These are phyloP conservation scores for Agapornis canus DNA, from an alignment of 2,797 vertebrate species.

Conservation along the genomic window DNA sequence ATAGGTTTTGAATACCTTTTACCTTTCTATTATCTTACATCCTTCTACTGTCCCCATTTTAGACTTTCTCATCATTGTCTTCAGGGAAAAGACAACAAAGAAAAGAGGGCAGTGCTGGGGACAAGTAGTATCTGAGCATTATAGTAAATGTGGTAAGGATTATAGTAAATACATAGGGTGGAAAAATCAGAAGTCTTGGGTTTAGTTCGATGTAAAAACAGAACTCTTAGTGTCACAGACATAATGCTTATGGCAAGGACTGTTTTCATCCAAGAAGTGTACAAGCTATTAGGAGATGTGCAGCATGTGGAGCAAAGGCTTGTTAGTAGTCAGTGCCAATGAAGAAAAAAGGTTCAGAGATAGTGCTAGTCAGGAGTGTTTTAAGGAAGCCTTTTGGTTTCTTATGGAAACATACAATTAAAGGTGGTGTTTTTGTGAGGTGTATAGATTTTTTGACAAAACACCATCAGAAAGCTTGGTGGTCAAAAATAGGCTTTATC, in stretches of 20 bases:
- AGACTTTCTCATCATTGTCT: neutral
- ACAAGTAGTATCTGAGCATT: neutral
- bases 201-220: neutral
- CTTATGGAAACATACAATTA: neutral
- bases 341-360: neutral
- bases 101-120: neutral
- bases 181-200: neutral
- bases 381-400: neutral
- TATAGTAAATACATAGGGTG: neutral
- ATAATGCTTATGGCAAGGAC: accelerated
- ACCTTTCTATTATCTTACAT: neutral
- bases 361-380: neutral
- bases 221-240: neutral
- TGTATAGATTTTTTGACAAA: neutral
- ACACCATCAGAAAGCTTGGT: neutral
- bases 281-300: neutral
- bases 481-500: neutral
- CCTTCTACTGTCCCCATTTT: neutral
- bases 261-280: neutral
- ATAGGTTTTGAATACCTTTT: neutral
- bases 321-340: neutral
- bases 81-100: neutral
- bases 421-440: neutral
- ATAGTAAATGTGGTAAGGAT: neutral
- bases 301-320: neutral